A percentile compares a stretch with the other conserved stretches of the same genome.
phyloP scores from a whole-genome alignment of 2,888 invertebrate species.

The Xestia c-nigrum region DNA sequence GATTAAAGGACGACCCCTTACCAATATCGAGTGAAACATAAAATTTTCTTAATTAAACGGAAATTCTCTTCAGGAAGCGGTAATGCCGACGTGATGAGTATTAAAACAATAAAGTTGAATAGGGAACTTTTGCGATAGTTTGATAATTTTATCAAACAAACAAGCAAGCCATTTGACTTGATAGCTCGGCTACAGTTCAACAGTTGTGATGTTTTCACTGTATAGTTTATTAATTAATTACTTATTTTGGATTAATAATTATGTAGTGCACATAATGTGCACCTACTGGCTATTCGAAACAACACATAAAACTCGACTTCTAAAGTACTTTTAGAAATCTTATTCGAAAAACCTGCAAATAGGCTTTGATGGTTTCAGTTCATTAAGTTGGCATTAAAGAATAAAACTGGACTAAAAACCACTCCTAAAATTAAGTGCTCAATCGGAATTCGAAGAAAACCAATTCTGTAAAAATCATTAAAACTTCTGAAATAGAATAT shows the following conservation, averaged over 20 bases:
- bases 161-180: too few relatives aligned
- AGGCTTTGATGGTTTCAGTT: background rate
- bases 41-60: conserved; percentile 24
- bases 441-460: background rate
- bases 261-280: background rate
- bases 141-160: too few relatives aligned
- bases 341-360: background rate
- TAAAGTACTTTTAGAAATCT: too few relatives aligned
- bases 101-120: conserved; percentile 30
- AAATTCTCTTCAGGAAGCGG: conserved; percentile 30
- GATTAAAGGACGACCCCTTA: background rate
- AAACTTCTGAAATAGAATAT: background rate
- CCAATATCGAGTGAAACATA: background rate
- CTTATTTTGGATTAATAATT: background rate
- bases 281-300: background rate
- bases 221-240: background rate
- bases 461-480: conserved; percentile 1
- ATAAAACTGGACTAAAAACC: background rate
- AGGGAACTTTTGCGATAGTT: conserved; percentile 27
- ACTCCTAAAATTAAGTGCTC: background rate
- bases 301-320: background rate
- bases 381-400: background rate
- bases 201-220: conserved; percentile 12
- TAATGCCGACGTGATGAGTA: conserved; percentile 39
- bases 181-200: background rate